phyloP scores from a whole-genome alignment of 1,140 invertebrate genomes.

The Anoplophora glabripennis region DNA sequence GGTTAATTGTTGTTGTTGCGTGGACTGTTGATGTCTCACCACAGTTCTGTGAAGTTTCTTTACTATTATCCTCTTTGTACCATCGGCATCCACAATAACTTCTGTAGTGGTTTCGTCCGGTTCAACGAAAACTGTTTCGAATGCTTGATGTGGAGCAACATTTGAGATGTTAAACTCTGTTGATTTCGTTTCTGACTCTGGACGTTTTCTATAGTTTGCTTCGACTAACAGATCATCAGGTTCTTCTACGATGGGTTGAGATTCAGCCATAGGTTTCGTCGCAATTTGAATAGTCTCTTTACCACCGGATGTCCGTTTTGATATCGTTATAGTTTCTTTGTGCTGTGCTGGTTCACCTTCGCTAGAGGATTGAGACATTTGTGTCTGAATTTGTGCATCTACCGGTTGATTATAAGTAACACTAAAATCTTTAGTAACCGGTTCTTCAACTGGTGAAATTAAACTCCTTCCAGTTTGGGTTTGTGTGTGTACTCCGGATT shows the following conservation, averaged over 20 bases:
- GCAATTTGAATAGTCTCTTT: conserved; percentile 77
- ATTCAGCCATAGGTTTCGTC: conserved; percentile 58
- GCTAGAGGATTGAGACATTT: conserved; percentile 49
- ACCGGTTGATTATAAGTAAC: conserved; percentile 53
- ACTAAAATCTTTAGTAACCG: conserved; percentile 47
- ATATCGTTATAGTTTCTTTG: conserved; percentile 69
- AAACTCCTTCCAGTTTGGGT: conserved; percentile 60
- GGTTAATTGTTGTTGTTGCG: conserved; percentile 51
- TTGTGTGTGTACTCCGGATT: conserved; percentile 48
- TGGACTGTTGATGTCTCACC: conserved; percentile 54
- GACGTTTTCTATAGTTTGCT: conserved; percentile 64
- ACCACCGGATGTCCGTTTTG: conserved; percentile 63
- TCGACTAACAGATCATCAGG: conserved; percentile 65
- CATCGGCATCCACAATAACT: conserved; percentile 74
- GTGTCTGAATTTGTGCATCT: conserved; percentile 62
- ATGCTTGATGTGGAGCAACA: conserved; percentile 64
- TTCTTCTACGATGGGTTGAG: conserved; percentile 51
- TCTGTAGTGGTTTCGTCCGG: conserved; percentile 75
- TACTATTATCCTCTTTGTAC: conserved; percentile 76
- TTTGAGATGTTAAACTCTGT: conserved; percentile 65
- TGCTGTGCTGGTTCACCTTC: conserved; percentile 42
- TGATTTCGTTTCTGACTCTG: conserved; percentile 49
- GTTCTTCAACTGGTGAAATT: conserved; percentile 38
- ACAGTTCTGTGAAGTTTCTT: conserved; percentile 62
- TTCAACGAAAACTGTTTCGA: conserved; percentile 73